phyloP scores from a whole-genome alignment of 2,113 vertebrate species.

The Channa argus region DNA sequence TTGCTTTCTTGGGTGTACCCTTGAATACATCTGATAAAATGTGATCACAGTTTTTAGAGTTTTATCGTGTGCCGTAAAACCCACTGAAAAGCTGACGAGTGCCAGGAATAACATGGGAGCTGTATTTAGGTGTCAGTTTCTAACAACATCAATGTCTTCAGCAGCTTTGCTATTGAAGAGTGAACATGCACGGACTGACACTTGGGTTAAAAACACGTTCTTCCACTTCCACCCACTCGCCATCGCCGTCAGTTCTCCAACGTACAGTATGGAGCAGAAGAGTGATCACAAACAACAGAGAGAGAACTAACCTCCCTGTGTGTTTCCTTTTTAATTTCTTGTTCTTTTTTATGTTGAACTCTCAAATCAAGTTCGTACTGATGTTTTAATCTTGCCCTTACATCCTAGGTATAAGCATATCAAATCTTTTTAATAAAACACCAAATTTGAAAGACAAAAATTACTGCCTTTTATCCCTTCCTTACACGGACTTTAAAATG shows the following conservation, averaged over 20 bases:
- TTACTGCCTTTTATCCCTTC: conserved; percentile 9
- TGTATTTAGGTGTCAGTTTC: conserved; percentile 48
- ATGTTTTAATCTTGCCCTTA: conserved; percentile 5
- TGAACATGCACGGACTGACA: conserved; percentile 51
- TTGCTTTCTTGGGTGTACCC: conserved; percentile 6
- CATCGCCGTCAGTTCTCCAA: conserved; percentile 29
- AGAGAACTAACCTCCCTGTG: neutral
- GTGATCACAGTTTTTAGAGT: conserved; percentile 30
- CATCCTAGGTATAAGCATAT: conserved; percentile 24
- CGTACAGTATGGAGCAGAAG: conserved; percentile 17
- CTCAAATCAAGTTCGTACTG: conserved; percentile 2
- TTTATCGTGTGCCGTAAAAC: conserved; percentile 20
- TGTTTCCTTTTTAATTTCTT: conserved; percentile 18
- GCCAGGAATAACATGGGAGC: conserved; percentile 23
- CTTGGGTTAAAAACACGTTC: conserved; percentile 43
- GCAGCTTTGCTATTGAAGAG: conserved; percentile 41
- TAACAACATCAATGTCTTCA: conserved; percentile 43
- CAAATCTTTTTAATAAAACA: conserved; percentile 24
- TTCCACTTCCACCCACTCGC: conserved; percentile 43
- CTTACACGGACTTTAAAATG: conserved; percentile 10
- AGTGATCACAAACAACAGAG: conserved; percentile 33
- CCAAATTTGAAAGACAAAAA: conserved; percentile 21
- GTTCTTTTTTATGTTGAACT: conserved; percentile 19
- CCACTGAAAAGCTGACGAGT: conserved; percentile 17
- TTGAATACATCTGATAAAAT: conserved; percentile 37